These are phyloP conservation scores for Cerastoderma edule DNA, from an alignment of 2,888 invertebrate genomes.

Conservation along the genomic window DNA sequence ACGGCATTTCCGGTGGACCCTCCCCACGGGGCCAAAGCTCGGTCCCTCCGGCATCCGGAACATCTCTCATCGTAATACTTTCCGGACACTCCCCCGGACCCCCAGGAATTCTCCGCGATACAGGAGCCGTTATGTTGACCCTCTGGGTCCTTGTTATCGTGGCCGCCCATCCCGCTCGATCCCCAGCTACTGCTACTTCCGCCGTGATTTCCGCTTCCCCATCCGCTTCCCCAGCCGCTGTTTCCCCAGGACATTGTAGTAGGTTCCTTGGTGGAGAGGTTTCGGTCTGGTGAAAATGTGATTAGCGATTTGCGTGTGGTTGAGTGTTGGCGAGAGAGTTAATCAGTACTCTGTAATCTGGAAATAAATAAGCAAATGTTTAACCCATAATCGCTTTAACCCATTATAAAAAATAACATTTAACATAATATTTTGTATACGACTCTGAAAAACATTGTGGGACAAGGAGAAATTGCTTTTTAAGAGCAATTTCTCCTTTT, in stretches of 20 bases:
- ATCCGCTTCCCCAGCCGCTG: conserved; percentile 22
- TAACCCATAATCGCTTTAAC: too few relatives aligned
- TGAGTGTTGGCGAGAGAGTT: too few relatives aligned
- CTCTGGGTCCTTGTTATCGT: conserved; percentile 34
- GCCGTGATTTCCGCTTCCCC: conserved; percentile 12
- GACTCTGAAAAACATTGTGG: too few relatives aligned
- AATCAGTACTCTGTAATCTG: too few relatives aligned
- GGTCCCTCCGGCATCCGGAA: conserved; percentile 44
- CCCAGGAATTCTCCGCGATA: conserved; percentile 40
- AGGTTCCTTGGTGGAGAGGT: background rate
- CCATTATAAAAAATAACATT: too few relatives aligned
- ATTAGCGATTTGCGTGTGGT: too few relatives aligned
- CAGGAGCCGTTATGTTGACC: conserved; percentile 41
- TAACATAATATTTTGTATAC: too few relatives aligned
- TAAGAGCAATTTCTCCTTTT: too few relatives aligned
- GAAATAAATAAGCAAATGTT: too few relatives aligned
- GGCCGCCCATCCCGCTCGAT: conserved; percentile 30
- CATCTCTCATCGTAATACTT: conserved; percentile 45
- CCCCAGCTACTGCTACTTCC: conserved; percentile 18
- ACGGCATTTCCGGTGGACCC: background rate
- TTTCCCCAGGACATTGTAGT: conserved; percentile 41
- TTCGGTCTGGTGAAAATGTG: background rate
- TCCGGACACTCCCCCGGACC: conserved; percentile 27
- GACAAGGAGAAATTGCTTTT: too few relatives aligned
- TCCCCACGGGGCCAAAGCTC: conserved; percentile 34